phyloP scores from a whole-genome alignment of 2,888 invertebrate species.

The Dascillus cervinus region DNA sequence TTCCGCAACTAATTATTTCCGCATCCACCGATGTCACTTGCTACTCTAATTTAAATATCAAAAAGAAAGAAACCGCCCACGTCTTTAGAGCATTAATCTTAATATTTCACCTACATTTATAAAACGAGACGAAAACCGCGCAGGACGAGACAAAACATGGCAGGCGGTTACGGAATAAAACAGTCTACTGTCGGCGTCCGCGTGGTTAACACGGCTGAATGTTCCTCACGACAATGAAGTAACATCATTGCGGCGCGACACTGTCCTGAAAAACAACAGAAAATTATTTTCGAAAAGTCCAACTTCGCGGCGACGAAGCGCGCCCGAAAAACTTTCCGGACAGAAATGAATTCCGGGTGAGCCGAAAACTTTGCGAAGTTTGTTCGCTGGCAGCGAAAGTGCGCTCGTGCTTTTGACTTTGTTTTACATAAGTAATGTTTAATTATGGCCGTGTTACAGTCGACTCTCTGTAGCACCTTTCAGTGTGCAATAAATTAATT shows the following conservation, averaged over 20 bases:
- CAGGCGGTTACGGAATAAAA: conserved; percentile 11
- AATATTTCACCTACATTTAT: conserved; percentile 12
- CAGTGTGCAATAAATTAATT: no score
- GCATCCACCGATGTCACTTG: no score
- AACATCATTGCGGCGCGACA: conserved; percentile 8
- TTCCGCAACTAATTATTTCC: no score
- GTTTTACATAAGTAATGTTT: no score
- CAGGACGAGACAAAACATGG: conserved; percentile 14
- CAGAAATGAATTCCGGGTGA: no score
- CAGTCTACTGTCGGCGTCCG: conserved; percentile 16
- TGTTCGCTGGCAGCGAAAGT: no score
- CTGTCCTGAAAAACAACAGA: conserved; percentile 2
- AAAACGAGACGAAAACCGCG: conserved; percentile 16
- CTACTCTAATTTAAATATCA: conserved; percentile 4
- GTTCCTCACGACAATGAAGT: conserved; percentile 6
- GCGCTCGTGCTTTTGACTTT: no score
- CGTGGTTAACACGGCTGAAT: conserved; percentile 11
- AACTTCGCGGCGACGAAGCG: background rate
- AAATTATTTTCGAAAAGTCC: conserved; percentile 2
- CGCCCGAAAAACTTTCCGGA: background rate
- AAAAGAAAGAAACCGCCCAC: conserved; percentile 4
- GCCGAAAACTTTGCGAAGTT: no score
- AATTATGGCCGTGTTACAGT: no score
- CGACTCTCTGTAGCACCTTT: no score
- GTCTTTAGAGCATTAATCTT: conserved; percentile 11